Percentiles rank a stretch among this genome's conserved stretches.
These are phyloP conservation scores for Chaetoderma sp. DNA, from an alignment of 2,888 invertebrate species.

Conservation along the genomic window DNA sequence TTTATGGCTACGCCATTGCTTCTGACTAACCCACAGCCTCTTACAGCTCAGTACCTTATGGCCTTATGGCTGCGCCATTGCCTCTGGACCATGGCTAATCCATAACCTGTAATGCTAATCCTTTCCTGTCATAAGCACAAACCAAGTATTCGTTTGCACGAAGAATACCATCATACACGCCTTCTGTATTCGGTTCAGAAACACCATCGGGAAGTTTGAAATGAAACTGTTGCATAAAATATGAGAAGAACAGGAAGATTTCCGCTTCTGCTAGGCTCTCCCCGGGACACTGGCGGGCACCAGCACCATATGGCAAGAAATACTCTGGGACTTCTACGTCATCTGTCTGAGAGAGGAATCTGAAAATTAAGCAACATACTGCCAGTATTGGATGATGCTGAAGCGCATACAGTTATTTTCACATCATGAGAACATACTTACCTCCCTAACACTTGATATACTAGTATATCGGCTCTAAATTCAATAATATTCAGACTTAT, in stretches of 20 bases:
- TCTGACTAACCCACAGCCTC: no score
- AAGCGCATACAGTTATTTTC: no score
- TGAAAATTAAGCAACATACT: conserved; percentile 24
- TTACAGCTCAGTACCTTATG: no score
- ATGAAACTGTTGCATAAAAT: conserved; percentile 46
- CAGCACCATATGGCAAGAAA: conserved; percentile 53
- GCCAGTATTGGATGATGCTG: no score
- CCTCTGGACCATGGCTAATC: not conserved
- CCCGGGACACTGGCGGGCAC: conserved; percentile 50
- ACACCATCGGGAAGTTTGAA: conserved; percentile 30
- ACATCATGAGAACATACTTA: no score
- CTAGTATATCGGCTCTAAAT: no score
- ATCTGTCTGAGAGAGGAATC: conserved; percentile 47
- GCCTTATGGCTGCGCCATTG: no score
- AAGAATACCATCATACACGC: conserved; percentile 43
- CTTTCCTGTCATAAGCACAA: not conserved
- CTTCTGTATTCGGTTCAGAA: conserved; percentile 37
- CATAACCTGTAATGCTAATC: not conserved
- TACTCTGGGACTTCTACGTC: conserved; percentile 49
- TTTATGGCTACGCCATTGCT: no score
- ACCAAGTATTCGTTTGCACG: conserved; percentile 44
- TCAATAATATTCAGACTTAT: no score
- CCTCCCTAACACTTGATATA: no score
- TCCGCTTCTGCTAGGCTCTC: conserved; percentile 50
- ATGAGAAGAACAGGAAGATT: conserved; percentile 50